Conservation (phyloP, 2,113 vertebrate species). For the Pteronura brasiliensis region DNA sequence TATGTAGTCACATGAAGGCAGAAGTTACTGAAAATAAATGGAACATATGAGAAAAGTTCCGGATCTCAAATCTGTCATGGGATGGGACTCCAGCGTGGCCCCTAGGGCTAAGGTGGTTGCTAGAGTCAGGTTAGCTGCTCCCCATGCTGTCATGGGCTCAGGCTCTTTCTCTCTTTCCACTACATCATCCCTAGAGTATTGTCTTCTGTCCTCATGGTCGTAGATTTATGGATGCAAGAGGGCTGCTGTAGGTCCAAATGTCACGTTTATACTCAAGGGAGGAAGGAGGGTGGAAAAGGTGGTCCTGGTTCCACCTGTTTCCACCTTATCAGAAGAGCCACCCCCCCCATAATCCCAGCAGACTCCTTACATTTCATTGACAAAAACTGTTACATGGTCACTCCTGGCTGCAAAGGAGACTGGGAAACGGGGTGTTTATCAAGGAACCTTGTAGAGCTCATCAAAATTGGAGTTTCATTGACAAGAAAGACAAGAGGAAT, state of each 20-base stretch:
- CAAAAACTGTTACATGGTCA: background rate
- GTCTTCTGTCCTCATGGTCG: background rate
- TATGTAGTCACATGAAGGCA: background rate
- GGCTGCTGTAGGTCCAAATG: background rate
- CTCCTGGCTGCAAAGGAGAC: background rate
- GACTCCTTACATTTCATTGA: background rate
- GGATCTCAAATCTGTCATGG: background rate
- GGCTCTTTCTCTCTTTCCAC: background rate
- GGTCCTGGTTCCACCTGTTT: background rate
- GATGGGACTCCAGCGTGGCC: background rate
- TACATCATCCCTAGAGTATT: background rate
- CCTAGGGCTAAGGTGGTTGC: background rate
- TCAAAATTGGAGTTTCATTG: background rate
- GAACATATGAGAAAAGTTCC: background rate
- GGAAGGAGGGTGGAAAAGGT: background rate
- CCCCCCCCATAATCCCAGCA: background rate
- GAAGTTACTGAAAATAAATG: background rate
- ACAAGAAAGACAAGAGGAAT: background rate
- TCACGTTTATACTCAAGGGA: background rate
- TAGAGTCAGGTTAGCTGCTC: background rate
- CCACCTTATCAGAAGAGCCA: background rate
- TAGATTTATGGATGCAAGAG: background rate
- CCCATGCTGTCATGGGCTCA: background rate
- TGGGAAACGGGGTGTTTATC: background rate
- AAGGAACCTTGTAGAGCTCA: background rate